These are phyloP conservation scores for Neomorphus geoffroyi DNA, from an alignment of 2,797 vertebrate species.

Conservation along the genomic window DNA sequence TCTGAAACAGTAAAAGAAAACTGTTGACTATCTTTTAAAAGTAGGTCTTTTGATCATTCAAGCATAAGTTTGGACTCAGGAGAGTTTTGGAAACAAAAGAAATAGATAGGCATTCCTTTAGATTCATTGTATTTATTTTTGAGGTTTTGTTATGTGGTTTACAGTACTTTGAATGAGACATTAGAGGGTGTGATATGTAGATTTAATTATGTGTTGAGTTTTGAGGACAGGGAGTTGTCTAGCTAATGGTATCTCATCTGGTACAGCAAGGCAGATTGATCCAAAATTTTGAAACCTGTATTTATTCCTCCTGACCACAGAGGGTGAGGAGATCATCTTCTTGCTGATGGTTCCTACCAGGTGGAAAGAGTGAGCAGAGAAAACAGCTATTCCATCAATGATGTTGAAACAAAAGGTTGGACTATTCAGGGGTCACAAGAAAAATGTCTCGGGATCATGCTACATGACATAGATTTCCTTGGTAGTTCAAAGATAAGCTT, in stretches of 20 bases:
- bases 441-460: background rate
- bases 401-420: background rate
- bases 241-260: background rate
- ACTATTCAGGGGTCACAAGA: background rate
- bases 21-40: slow-evolving; percentile 56
- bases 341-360: background rate
- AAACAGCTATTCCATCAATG: background rate
- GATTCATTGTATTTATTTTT: background rate
- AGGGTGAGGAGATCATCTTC: background rate
- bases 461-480: background rate
- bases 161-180: background rate
- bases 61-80: slow-evolving; percentile 4
- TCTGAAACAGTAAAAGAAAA: slow-evolving; percentile 46
- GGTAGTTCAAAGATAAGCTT: background rate
- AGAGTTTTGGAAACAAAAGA: background rate
- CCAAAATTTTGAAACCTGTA: background rate
- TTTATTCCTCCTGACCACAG: background rate
- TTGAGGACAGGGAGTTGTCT: background rate
- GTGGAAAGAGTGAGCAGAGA: background rate
- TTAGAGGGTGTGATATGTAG: background rate
- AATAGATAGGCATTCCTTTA: background rate
- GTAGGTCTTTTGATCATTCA: slow-evolving; percentile 43
- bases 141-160: background rate
- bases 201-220: background rate
- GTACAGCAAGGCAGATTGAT: background rate